These are phyloP conservation scores for Brachyrhaphis roseni DNA, from an alignment of 2,797 vertebrate genomes.

Conservation along the genomic window DNA sequence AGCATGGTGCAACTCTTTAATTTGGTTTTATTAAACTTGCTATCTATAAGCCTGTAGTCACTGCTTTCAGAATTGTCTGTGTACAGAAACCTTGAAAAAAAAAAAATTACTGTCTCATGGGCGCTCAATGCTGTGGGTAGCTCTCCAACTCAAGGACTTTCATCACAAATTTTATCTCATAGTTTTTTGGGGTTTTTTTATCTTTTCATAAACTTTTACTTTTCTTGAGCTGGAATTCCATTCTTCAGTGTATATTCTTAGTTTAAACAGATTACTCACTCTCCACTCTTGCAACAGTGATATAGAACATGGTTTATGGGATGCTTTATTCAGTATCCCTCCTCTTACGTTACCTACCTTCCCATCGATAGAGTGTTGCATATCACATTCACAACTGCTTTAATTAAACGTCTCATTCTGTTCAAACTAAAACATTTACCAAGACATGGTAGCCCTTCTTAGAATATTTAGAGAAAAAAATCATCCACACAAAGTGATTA, in stretches of 20 bases:
- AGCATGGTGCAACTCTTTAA: conserved; percentile 51
- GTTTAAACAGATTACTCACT: background rate
- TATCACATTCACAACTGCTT: background rate
- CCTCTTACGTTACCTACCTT: background rate
- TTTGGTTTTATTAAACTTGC: conserved; percentile 63
- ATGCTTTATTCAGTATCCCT: background rate
- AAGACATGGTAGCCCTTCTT: background rate
- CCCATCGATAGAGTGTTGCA: background rate
- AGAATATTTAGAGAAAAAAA: background rate
- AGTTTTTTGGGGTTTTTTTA: too few relatives aligned
- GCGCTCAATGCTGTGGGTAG: too few relatives aligned
- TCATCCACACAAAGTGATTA: background rate
- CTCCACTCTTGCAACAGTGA: background rate
- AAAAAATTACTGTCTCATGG: too few relatives aligned
- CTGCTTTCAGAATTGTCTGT: background rate
- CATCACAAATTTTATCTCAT: too few relatives aligned
- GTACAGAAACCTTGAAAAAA: conserved; percentile 29
- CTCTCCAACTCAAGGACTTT: too few relatives aligned
- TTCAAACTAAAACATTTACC: background rate
- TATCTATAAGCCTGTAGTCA: conserved; percentile 46
- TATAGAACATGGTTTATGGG: background rate
- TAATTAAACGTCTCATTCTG: background rate
- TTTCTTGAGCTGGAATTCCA: too few relatives aligned
- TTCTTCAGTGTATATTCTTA: background rate
- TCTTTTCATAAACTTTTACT: too few relatives aligned